Conservation (phyloP, 2,888 invertebrate species). For the Spisula subtruncata region DNA sequence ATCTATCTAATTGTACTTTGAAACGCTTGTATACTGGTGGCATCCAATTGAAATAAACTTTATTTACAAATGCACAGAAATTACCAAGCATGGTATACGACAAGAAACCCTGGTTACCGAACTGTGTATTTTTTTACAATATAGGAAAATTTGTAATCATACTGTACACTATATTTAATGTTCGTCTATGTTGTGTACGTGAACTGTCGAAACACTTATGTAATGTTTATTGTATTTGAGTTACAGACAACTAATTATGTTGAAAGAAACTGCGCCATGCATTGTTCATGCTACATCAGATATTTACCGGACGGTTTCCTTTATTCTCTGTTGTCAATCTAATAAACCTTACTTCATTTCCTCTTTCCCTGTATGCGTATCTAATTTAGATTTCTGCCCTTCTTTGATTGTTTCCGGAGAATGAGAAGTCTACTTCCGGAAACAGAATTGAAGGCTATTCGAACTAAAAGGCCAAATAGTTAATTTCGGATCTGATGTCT, state of each 20-base stretch:
- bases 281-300: background rate
- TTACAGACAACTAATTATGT: background rate
- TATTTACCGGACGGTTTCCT: background rate
- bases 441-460: background rate
- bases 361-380: background rate
- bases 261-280: background rate
- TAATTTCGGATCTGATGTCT: background rate
- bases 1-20: too few species aligned
- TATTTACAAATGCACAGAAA: too few species aligned
- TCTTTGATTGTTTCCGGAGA: background rate
- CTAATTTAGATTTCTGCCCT: background rate
- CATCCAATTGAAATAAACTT: too few species aligned
- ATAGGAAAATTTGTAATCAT: too few species aligned
- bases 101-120: too few species aligned
- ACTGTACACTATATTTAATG: too few species aligned
- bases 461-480: background rate
- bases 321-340: background rate
- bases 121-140: too few species aligned
- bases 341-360: background rate
- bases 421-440: background rate
- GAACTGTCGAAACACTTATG: too few species aligned
- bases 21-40: too few species aligned
- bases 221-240: too few species aligned
- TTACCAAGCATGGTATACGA: too few species aligned
- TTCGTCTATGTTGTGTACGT: too few species aligned